phyloP scores from a whole-genome alignment of 2,797 vertebrate genomes.

The Premnoplex brunnescens region DNA sequence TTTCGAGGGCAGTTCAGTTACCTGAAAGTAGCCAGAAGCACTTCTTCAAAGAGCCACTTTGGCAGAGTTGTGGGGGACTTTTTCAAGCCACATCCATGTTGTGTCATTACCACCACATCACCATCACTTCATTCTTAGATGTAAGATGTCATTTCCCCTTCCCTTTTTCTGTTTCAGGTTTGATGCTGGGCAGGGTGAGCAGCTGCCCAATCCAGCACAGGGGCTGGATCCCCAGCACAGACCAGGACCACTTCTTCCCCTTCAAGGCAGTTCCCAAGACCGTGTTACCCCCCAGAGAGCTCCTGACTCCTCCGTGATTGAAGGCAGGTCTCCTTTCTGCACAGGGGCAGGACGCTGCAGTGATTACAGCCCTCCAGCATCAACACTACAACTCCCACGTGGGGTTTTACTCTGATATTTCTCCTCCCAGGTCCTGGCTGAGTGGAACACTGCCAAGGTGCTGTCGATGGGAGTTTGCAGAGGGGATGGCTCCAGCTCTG shows the following conservation, averaged over 20 bases:
- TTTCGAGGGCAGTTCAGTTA: background rate
- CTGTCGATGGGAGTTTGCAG: background rate
- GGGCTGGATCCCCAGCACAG: background rate
- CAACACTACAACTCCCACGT: fast-evolving
- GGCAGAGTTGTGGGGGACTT: background rate
- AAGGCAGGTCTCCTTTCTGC: background rate
- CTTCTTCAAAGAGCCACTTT: background rate
- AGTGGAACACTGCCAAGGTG: fast-evolving
- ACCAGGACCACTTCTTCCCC: background rate
- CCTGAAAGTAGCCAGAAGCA: background rate
- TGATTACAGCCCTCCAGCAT: background rate
- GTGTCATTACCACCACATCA: background rate
- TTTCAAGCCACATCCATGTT: background rate
- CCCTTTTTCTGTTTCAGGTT: background rate
- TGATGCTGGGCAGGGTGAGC: background rate
- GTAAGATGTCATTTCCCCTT: background rate
- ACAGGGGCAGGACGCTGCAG: background rate
- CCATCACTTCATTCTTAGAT: background rate
- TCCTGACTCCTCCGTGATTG: background rate
- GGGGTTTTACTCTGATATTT: background rate
- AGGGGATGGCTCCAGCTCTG: background rate
- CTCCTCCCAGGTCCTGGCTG: background rate
- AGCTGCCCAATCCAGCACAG: background rate
- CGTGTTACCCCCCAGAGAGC: background rate
- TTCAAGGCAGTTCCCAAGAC: fast-evolving